Conservation (phyloP, 2,113 vertebrate genomes). For the Lophotis ruficrista region DNA sequence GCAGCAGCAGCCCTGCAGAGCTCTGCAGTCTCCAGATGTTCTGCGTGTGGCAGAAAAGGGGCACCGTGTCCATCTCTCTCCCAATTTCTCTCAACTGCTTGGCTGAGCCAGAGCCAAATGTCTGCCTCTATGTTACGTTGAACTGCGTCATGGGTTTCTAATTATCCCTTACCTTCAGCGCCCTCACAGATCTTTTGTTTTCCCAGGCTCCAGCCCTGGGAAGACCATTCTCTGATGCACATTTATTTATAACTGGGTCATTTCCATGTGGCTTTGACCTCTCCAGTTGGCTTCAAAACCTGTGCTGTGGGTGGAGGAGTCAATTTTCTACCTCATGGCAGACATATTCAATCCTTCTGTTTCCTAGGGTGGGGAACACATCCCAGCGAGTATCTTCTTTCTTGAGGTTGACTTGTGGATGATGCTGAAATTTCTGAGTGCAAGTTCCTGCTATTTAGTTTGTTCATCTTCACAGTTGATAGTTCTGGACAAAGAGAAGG, state of each 20-base stretch:
- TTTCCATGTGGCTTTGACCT: neutral
- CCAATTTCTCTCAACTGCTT: neutral
- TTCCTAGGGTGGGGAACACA: neutral
- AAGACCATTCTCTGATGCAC: neutral
- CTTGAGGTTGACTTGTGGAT: neutral
- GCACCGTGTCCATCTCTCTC: neutral
- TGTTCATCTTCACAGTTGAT: neutral
- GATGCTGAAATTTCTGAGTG: neutral
- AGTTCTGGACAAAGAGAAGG: neutral
- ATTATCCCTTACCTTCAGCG: neutral
- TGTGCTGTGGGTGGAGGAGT: neutral
- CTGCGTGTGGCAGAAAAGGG: neutral
- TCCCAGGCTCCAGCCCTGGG: neutral
- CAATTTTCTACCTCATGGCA: neutral
- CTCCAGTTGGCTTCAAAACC: neutral
- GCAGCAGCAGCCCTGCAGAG: neutral
- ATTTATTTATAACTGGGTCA: neutral
- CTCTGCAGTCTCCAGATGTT: accelerated
- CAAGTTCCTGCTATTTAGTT: neutral
- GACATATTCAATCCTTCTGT: neutral
- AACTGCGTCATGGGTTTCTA: neutral
- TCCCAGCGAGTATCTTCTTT: neutral
- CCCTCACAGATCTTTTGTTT: neutral
- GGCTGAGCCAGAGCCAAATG: neutral
- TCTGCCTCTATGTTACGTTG: neutral